Conservation (phyloP, 64 coral and sea anemone species). For the Montipora capricornis region DNA sequence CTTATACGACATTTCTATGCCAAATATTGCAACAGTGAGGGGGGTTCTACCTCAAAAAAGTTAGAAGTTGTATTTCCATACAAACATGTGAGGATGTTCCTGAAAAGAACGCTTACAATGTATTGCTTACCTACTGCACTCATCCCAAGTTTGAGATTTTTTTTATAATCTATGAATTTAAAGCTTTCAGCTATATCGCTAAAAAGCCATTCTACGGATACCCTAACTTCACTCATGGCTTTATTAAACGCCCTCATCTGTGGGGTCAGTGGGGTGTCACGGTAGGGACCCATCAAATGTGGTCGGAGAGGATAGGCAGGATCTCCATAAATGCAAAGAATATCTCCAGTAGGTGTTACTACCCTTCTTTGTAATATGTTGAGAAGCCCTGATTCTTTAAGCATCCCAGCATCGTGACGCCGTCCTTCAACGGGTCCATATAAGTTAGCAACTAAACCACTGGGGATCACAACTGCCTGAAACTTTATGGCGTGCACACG, state of each 20-base stretch:
- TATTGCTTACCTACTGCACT: background rate
- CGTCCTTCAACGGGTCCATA: conserved; percentile 8
- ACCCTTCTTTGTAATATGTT: conserved; percentile 12
- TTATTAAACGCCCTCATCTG: background rate
- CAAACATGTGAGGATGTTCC: too few species aligned
- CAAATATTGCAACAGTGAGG: background rate
- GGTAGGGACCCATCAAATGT: background rate
- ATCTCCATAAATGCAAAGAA: conserved; percentile 1
- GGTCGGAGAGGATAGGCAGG: too few species aligned
- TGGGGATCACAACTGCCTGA: too few species aligned
- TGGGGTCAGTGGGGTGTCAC: background rate
- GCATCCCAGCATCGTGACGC: conserved; percentile 24
- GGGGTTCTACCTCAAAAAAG: background rate
- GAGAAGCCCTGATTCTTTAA: conserved; percentile 2
- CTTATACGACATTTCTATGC: background rate
- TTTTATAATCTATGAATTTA: background rate
- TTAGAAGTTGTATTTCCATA: background rate
- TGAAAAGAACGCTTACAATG: background rate
- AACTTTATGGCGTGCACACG: too few species aligned
- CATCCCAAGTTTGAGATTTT: background rate
- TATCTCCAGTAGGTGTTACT: background rate
- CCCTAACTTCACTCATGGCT: too few species aligned
- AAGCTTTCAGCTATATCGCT: background rate
- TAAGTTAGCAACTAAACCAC: too few species aligned
- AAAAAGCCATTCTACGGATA: background rate